Evolutionary conservation across 2,797 vertebrate species (phyloP).

Genomic region (Centropyge bicolor): DNA sequence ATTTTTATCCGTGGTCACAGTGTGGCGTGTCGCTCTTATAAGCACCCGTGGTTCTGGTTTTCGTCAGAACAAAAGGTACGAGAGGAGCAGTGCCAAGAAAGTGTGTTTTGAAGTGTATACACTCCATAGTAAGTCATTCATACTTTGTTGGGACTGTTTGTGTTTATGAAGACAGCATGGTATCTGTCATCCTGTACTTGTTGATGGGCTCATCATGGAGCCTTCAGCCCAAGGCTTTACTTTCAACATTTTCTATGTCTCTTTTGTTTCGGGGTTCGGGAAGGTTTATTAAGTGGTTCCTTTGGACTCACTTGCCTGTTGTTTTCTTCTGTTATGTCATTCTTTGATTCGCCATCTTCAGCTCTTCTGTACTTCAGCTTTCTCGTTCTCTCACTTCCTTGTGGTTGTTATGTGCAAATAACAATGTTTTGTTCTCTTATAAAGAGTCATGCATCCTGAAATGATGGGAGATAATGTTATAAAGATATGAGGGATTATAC

Average conservation of each 20-base stretch:
- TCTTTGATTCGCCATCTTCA: constrained; percentile 9
- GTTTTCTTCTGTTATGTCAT: constrained; percentile 15
- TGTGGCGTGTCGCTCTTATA: not conserved
- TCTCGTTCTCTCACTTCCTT: not conserved
- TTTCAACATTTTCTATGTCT: constrained; percentile 15
- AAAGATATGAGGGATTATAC: not conserved
- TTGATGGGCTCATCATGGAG: not conserved
- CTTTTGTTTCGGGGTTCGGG: constrained; percentile 11
- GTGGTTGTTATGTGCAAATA: not conserved
- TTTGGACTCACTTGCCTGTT: constrained; percentile 30
- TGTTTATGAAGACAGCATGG: constrained; percentile 3
- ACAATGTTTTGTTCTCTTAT: not conserved
- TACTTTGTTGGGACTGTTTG: not conserved
- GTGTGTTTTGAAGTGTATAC: constrained; percentile 3
- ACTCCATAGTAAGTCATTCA: constrained; percentile 4
- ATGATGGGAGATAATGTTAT: not conserved
- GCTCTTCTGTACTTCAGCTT: not conserved
- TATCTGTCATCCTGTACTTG: constrained; percentile 28
- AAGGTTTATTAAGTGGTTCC: constrained; percentile 45
- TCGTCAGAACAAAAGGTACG: not conserved
- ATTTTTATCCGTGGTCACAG: not conserved
- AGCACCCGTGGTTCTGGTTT: not conserved
- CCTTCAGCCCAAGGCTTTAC: constrained; percentile 23
- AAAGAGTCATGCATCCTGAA: not conserved
- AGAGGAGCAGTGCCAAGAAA: not conserved